These are phyloP conservation scores for Caenorhabditis wallacei DNA, from an alignment of 2,888 invertebrate genomes.

Conservation along the genomic window DNA sequence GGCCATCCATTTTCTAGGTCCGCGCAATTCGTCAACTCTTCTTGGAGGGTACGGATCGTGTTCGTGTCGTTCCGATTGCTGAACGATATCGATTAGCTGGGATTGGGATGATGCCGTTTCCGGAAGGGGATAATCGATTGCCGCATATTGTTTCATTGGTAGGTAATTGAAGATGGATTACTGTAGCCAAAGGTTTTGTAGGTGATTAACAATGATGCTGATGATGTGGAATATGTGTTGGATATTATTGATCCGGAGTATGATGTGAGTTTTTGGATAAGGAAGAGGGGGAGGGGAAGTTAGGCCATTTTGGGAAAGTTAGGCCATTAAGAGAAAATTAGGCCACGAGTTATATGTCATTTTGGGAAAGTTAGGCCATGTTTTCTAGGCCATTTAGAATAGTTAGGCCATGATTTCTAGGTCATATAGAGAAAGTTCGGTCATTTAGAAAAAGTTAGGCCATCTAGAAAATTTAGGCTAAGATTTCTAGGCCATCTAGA, in stretches of 20 bases:
- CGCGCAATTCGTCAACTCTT: constrained; percentile 49
- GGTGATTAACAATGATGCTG: constrained; percentile 15
- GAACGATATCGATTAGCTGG: constrained; percentile 56
- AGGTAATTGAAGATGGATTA: background rate
- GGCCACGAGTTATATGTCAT: no score
- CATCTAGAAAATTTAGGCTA: no score
- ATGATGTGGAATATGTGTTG: constrained; percentile 36
- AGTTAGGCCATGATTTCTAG: no score
- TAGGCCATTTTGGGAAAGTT: no score
- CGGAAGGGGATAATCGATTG: constrained; percentile 57
- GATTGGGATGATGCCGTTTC: constrained; percentile 51
- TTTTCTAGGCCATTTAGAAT: no score
- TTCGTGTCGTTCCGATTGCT: constrained; percentile 41
- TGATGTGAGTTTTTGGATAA: constrained; percentile 34
- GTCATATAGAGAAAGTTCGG: no score
- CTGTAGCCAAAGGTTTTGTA: background rate
- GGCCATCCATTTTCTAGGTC: constrained; percentile 28
- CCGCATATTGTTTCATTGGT: constrained; percentile 60
- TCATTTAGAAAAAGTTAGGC: no score
- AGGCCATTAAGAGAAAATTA: no score
- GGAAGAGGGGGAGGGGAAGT: no score
- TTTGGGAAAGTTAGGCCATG: no score
- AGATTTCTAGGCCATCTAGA: no score
- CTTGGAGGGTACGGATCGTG: constrained; percentile 19
- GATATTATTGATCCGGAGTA: constrained; percentile 64